phyloP scores from a whole-genome alignment of 2,888 invertebrate species.

The Allolobophora icterica region DNA sequence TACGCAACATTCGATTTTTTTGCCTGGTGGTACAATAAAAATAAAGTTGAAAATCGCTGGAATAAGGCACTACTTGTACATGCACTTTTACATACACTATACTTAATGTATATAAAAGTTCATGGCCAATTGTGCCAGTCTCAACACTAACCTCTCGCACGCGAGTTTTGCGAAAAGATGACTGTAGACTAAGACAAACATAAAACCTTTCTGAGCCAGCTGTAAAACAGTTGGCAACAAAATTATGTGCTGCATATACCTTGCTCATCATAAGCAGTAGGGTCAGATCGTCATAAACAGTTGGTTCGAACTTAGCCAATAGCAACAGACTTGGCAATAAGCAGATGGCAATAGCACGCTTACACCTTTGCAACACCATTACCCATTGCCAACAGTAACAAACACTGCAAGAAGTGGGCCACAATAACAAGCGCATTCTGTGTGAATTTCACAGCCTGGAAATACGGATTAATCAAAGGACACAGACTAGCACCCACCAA shows the following conservation, averaged over 20 bases:
- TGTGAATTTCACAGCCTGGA: background rate
- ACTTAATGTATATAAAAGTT: too few relatives aligned
- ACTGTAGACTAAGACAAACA: background rate
- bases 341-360: background rate
- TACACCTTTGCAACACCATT: slow-evolving; percentile 5
- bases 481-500: background rate
- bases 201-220: background rate
- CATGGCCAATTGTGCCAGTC: background rate
- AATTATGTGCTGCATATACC: background rate
- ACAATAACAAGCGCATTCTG: background rate
- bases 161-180: background rate
- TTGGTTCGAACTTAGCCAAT: background rate
- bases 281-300: background rate
- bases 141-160: background rate
- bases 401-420: background rate
- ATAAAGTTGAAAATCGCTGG: too few relatives aligned
- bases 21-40: too few relatives aligned
- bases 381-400: background rate
- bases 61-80: too few relatives aligned
- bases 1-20: too few relatives aligned
- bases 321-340: background rate
- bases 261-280: too few relatives aligned
- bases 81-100: too few relatives aligned
- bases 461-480: background rate
- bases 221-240: background rate